Evolutionary conservation across 2,888 invertebrate genomes (phyloP), one percentile per base, ranked within the genome.

Genomic region (Cantharis lateralis): DNA sequence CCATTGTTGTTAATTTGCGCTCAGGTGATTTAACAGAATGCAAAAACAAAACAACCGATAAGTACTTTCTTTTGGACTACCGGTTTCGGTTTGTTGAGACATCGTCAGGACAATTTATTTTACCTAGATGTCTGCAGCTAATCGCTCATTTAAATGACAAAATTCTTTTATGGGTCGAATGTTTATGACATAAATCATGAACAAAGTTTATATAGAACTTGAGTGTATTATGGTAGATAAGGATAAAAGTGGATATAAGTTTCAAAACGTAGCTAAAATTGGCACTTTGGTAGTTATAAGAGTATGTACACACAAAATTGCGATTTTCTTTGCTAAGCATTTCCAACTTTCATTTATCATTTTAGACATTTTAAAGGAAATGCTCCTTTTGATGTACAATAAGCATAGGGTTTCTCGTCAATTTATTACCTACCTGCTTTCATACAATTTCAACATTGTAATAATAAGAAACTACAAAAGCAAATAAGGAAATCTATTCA

Each of bases 351-450:
- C 64, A 66, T 66, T 66, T 66, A 61, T 70, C 61, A 70, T 32
- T 32, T 69, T 28, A 69, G 32, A 69, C 70, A 13, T 61, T 16
- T 61, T 70, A 32, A 70, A 18, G 61, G 61, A 70, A 70, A 61
- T 70, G 4, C 61, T 70, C 16, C 70, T 70, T 70, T 70, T 70
- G 70, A 70, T 61, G 16, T 70, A 32, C 32, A 70, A 70, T 32
- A 70, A 70, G 20, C 18, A 61, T 70, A 48, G 61, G 70, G 32
- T 70, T 70, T 16, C 70, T 15, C 48, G 15, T 32, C 20, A 70
- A 61, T 20, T 70, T 66, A 18, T 20, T 20, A 66, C 24, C 18
- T 66, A 18, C 24, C 20, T 66, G 64, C 64, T 66, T 66, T 66
- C 24, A n/a, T 66, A 20, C 16, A 24, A 66, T 20, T 18, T 48